phyloP scores from a whole-genome alignment of 2,797 vertebrate species.

The Silurus aristotelis region DNA sequence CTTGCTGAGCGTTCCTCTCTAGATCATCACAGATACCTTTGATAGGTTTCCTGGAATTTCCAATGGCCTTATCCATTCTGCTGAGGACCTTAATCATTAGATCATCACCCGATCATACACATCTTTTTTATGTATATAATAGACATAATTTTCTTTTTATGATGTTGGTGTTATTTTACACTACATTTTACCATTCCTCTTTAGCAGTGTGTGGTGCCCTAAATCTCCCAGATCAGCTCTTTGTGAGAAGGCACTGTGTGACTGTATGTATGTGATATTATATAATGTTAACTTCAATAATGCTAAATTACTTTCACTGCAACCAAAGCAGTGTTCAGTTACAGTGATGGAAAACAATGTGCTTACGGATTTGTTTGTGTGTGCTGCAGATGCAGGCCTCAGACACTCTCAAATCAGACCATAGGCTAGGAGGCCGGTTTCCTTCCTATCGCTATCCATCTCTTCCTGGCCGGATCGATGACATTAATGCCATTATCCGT shows the following conservation, averaged over 20 bases:
- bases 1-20: background rate
- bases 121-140: slow-evolving; percentile 45
- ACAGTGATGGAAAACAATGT: background rate
- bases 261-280: background rate
- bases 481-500: slow-evolving; percentile 57
- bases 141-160: slow-evolving; percentile 45
- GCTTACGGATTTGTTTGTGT: background rate
- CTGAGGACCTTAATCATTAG: slow-evolving; percentile 50
- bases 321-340: background rate
- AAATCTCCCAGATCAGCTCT: background rate
- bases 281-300: background rate
- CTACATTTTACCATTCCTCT: background rate
- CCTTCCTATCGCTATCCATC: slow-evolving; percentile 33
- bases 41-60: background rate
- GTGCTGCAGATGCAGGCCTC: background rate
- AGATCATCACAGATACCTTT: slow-evolving; percentile 19
- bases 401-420: slow-evolving; percentile 18
- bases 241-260: background rate
- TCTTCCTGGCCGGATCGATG: slow-evolving; percentile 57
- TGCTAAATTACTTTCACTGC: background rate
- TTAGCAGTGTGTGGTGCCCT: background rate
- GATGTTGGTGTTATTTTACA: slow-evolving; percentile 38
- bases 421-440: slow-evolving; percentile 3
- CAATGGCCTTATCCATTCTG: slow-evolving; percentile 19
- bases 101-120: slow-evolving; percentile 39